A percentile compares a stretch with the other conserved stretches of the same genome.
These are phyloP conservation scores for Excalfactoria chinensis DNA, from an alignment of 2,113 vertebrate species.

Conservation along the genomic window DNA sequence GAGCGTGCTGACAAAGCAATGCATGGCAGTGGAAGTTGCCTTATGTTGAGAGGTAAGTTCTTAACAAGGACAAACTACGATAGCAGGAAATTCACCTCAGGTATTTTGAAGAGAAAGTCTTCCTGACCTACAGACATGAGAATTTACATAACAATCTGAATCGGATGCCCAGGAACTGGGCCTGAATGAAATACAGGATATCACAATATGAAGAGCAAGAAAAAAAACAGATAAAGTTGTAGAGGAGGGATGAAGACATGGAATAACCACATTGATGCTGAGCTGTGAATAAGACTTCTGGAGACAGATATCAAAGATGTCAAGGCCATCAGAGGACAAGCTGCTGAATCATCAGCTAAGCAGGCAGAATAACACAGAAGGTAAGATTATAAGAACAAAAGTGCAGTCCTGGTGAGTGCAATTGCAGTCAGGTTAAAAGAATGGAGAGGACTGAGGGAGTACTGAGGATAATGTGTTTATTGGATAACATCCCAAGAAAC, in stretches of 20 bases:
- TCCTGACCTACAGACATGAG: not conserved
- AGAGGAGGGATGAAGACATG: not conserved
- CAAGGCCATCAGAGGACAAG: not conserved
- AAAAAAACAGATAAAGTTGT: not conserved
- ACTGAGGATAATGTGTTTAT: not conserved
- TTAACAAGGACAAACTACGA: not conserved
- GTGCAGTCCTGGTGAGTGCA: not conserved
- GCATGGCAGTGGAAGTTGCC: not conserved
- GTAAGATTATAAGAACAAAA: not conserved
- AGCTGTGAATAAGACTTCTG: not conserved
- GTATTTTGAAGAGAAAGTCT: not conserved
- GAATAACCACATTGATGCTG: not conserved
- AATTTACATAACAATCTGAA: not conserved
- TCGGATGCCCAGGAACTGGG: not conserved
- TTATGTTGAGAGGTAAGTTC: not conserved
- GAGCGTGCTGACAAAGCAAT: not conserved
- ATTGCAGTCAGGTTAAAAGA: not conserved
- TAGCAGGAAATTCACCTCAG: not conserved
- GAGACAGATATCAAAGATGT: not conserved
- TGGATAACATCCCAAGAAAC: not conserved
- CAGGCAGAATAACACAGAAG: not conserved
- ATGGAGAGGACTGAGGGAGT: not conserved
- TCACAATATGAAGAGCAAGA: not conserved
- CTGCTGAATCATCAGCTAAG: not conserved
- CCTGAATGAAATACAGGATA: not conserved